Base-by-base conservation (phyloP, 2,888 invertebrate species). In the Charanyca ferruginea region DNA sequence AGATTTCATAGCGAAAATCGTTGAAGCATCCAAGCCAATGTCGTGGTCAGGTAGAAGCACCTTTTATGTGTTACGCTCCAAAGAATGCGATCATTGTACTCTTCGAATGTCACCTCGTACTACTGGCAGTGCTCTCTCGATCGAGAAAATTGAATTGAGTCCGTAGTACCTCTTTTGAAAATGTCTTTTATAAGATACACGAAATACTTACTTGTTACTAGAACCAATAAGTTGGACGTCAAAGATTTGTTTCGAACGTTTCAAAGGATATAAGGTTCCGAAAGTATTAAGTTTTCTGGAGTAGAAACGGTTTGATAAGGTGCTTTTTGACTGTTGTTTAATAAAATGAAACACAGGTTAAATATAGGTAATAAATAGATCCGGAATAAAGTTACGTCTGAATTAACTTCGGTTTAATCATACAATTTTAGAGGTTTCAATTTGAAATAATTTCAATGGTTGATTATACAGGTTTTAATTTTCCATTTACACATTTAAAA, bases 141-240 rank as follows among this genome's bases (percentile, higher is more conserved):
- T 85, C 83, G 84, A 73, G 88, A 85, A 91, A 91, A 91, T 91
- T 90, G 89, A 89, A 91, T 91, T 83, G 86, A 85, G 84, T 87
- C 80, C 80, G 77, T 73, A 81, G 79, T 73, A 66, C 68, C 67
- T 62, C 83, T 86, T 85, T 85, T 81, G 82, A 85, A 88, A 87
- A 85, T 84, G 78, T 85, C 79, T 84, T 81, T 83, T 83, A 79
- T 80, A 79, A 82, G 77, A 82, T 81, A 83, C 78, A 80, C 76
- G 79, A 79, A 79, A 78, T 83, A 83, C 78, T 80, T 80, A 83
- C 79, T 83, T 66, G 41, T 65, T 59, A 63, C 47, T 52, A n/a
- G 8, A 65, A 60, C 44, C 49, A 62, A 66, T 66, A 65, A 65
- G 57, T 62, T 47, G 16, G 58, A 60, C 16, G 53, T 65, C 64